Evolutionary conservation across 2,888 invertebrate species (phyloP).

Genomic region (Parelbella ahira): DNA sequence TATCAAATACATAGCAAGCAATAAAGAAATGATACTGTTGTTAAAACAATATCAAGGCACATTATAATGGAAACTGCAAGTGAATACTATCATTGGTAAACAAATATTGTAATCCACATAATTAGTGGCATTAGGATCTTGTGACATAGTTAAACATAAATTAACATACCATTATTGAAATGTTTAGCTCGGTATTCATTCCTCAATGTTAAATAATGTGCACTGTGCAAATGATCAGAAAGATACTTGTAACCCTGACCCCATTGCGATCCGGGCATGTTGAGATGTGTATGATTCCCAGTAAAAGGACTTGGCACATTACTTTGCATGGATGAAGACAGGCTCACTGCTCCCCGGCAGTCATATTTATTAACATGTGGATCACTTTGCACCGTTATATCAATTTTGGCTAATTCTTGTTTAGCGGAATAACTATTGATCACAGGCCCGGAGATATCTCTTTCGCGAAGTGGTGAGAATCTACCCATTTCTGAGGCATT

Average conservation of each 20-base stretch:
- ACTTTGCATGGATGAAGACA: slow-evolving; percentile 87
- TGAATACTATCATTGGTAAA: no score
- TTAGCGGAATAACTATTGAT: slow-evolving; percentile 70
- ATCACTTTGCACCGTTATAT: slow-evolving; percentile 66
- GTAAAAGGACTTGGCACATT: slow-evolving; percentile 86
- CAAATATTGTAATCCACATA: no score
- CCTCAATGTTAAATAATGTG: slow-evolving; percentile 82
- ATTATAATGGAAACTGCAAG: no score
- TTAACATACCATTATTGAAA: slow-evolving; percentile 53
- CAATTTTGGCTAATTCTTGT: slow-evolving; percentile 46
- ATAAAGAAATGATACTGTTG: no score
- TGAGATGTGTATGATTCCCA: slow-evolving; percentile 83
- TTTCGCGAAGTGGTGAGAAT: slow-evolving; percentile 82
- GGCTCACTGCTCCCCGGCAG: slow-evolving; percentile 83
- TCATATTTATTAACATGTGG: slow-evolving; percentile 85
- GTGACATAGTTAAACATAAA: no score
- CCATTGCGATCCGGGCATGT: slow-evolving; percentile 88
- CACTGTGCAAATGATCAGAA: slow-evolving; percentile 83
- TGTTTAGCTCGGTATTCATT: slow-evolving; percentile 62
- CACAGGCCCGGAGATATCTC: slow-evolving; percentile 83
- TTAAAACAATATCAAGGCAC: no score
- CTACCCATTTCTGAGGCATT: slow-evolving; percentile 82
- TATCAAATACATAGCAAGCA: no score
- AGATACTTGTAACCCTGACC: slow-evolving; percentile 85
- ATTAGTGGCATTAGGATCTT: no score